These are phyloP conservation scores for Pediacus dermestoides DNA, from an alignment of 2,888 invertebrate genomes.

Conservation along the genomic window DNA sequence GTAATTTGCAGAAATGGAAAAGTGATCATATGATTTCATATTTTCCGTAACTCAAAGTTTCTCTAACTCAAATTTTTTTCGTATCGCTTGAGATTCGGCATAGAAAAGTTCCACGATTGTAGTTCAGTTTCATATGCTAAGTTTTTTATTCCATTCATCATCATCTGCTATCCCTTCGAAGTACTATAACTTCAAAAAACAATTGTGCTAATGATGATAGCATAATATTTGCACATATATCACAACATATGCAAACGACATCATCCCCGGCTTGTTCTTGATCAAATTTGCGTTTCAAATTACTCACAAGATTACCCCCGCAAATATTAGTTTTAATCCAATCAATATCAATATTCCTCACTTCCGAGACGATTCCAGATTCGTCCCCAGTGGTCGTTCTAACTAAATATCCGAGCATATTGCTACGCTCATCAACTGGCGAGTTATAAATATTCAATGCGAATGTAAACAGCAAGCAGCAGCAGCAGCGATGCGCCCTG, in stretches of 20 bases:
- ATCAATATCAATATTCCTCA: constrained; percentile 45
- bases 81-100: no score
- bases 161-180: no score
- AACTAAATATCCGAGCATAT: constrained; percentile 50
- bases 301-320: constrained; percentile 50
- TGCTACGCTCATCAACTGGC: constrained; percentile 53
- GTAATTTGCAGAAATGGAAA: no score
- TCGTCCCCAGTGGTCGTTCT: constrained; percentile 43
- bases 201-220: constrained; percentile 28
- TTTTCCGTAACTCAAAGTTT: no score
- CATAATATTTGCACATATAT: constrained; percentile 14
- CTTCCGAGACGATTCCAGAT: constrained; percentile 20
- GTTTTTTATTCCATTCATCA: no score
- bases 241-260: constrained; percentile 35
- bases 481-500: constrained; percentile 23
- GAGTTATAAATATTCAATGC: constrained; percentile 52
- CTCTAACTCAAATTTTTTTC: no score
- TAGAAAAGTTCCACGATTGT: no score
- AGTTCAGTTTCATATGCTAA: no score
- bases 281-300: constrained; percentile 50
- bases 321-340: constrained; percentile 52
- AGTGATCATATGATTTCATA: no score
- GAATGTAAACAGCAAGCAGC: constrained; percentile 46
- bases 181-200: no score
- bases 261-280: constrained; percentile 30